Conservation (phyloP, 2,797 vertebrate genomes). For the Catharus ustulatus region DNA sequence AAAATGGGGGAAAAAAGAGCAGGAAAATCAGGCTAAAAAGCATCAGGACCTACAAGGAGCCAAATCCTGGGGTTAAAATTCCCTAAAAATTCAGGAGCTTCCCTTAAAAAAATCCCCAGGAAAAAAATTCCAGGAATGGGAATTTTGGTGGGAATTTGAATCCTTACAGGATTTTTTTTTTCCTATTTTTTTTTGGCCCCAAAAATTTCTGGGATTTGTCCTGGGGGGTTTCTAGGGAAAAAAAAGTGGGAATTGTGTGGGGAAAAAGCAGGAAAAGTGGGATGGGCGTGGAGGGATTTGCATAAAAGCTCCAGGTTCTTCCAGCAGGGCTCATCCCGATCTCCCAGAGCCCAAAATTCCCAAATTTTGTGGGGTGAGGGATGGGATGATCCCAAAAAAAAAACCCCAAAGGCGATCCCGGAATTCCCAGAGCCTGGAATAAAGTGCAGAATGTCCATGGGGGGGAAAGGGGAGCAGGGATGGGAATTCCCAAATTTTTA, state of each 20-base stretch:
- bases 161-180: background rate
- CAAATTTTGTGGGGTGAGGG: background rate
- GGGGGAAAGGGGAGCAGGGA: background rate
- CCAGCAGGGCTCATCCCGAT: background rate
- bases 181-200: background rate
- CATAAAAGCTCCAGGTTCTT: background rate
- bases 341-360: background rate
- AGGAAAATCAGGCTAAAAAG: background rate
- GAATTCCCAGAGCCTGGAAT: background rate
- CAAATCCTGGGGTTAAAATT: background rate
- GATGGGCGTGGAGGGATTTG: background rate
- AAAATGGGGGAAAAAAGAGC: background rate
- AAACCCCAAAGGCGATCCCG: background rate
- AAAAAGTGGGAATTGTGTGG: background rate
- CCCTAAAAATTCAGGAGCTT: background rate
- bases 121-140: background rate
- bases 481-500: background rate
- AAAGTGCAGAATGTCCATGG: background rate
- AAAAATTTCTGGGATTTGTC: background rate
- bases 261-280: background rate
- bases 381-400: background rate
- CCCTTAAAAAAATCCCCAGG: background rate
- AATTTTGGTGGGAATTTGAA: background rate
- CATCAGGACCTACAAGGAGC: background rate
- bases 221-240: background rate